These are phyloP conservation scores for Chaetorhynchus papuensis DNA, from an alignment of 2,113 vertebrate genomes.

Conservation along the genomic window DNA sequence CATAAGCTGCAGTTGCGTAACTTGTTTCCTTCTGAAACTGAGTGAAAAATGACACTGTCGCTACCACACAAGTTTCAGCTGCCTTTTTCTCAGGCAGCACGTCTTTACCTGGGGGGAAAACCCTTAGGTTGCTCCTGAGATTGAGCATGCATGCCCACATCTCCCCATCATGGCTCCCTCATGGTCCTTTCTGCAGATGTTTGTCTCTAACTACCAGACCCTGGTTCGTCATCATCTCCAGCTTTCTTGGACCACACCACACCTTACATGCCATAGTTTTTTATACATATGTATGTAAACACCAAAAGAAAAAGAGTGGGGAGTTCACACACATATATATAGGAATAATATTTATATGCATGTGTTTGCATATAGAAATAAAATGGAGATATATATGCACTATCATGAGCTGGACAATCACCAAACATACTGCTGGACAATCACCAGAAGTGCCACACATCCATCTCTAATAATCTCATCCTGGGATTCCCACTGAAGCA, in stretches of 20 bases:
- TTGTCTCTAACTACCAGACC: neutral
- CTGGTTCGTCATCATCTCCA: neutral
- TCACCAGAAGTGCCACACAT: neutral
- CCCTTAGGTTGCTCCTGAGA: neutral
- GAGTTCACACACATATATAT: neutral
- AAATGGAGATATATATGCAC: neutral
- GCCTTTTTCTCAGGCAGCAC: neutral
- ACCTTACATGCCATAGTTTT: neutral
- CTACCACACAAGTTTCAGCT: neutral
- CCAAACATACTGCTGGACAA: neutral
- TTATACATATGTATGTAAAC: neutral
- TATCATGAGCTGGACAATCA: neutral
- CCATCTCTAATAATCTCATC: neutral
- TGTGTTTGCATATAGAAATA: neutral
- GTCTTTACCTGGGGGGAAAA: neutral
- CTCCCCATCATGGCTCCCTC: neutral
- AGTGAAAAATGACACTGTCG: rapidly evolving
- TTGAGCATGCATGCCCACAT: neutral
- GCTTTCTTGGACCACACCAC: neutral
- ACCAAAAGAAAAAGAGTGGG: neutral
- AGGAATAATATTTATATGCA: neutral
- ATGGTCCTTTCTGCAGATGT: neutral
- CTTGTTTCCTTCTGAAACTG: neutral
- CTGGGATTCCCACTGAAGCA: neutral
- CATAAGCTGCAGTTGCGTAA: neutral